phyloP scores from a whole-genome alignment of 2,113 vertebrate genomes.

The Tachysurus vachellii region DNA sequence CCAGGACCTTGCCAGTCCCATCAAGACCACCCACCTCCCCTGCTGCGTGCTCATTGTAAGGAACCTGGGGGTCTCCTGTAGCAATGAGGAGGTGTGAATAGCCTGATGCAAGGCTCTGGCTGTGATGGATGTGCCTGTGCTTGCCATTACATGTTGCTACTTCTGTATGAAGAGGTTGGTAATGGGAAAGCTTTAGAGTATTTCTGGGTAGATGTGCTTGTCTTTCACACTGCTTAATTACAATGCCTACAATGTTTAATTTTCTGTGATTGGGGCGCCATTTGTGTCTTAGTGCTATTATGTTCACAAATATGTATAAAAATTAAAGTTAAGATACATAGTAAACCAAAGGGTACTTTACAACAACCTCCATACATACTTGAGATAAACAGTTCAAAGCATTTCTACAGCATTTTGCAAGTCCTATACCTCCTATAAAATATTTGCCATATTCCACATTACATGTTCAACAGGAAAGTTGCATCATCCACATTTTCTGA shows the following conservation, averaged over 20 bases:
- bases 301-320: not conserved
- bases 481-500: not conserved
- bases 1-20: slow-evolving; percentile 49
- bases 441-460: not conserved
- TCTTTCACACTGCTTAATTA: slow-evolving; percentile 54
- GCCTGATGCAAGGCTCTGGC: slow-evolving; percentile 42
- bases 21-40: slow-evolving; percentile 52
- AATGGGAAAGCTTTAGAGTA: slow-evolving; percentile 50
- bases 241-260: not conserved
- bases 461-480: not conserved
- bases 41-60: slow-evolving; percentile 47
- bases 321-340: not conserved
- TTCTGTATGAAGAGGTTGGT: slow-evolving; percentile 46
- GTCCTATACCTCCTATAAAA: not conserved
- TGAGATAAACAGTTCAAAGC: not conserved
- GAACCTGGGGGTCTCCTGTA: slow-evolving; percentile 51
- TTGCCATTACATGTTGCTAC: slow-evolving; percentile 47
- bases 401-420: not conserved
- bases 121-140: slow-evolving; percentile 50
- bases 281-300: not conserved
- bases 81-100: slow-evolving; percentile 55
- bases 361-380: not conserved
- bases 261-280: not conserved
- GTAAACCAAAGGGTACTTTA: not conserved
- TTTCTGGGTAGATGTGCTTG: slow-evolving; percentile 33